A percentile compares a stretch with the other conserved stretches of the same genome.
phyloP scores from a whole-genome alignment of 2,797 vertebrate species.

The Cossypha heuglini region DNA sequence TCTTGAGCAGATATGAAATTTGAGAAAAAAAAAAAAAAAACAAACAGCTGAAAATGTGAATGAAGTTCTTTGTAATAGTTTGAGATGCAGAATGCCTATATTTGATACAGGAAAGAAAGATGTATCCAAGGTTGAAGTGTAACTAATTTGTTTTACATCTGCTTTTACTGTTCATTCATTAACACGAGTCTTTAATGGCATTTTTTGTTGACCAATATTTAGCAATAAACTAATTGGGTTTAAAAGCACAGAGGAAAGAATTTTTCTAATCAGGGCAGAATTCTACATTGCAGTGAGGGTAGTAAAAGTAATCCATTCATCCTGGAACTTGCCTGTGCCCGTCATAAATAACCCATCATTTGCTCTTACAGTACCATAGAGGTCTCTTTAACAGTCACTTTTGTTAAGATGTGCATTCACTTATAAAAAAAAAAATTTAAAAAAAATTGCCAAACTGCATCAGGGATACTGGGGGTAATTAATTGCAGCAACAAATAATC shows the following conservation, averaged over 20 bases:
- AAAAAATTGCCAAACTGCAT: not conserved
- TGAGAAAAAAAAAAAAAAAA: not conserved
- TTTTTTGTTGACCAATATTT: not conserved
- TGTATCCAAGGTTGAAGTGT: not conserved
- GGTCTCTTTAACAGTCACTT: not conserved
- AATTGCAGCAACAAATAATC: not conserved
- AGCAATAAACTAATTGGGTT: not conserved
- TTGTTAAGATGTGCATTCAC: accelerated
- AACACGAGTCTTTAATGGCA: not conserved
- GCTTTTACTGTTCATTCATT: not conserved
- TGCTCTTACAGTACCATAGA: not conserved
- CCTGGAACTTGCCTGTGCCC: not conserved
- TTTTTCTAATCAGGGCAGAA: not conserved
- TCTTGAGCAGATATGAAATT: not conserved
- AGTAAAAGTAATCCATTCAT: not conserved
- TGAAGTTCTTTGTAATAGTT: not conserved
- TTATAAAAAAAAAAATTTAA: not conserved
- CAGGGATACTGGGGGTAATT: not conserved
- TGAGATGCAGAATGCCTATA: not conserved
- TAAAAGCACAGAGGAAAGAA: not conserved
- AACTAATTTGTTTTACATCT: not conserved
- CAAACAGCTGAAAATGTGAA: not conserved
- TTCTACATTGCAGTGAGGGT: not conserved
- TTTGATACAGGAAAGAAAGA: not conserved
- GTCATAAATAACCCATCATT: not conserved